These are phyloP conservation scores for Ceyx margarethae DNA, from an alignment of 2,113 vertebrate genomes.

Conservation along the genomic window DNA sequence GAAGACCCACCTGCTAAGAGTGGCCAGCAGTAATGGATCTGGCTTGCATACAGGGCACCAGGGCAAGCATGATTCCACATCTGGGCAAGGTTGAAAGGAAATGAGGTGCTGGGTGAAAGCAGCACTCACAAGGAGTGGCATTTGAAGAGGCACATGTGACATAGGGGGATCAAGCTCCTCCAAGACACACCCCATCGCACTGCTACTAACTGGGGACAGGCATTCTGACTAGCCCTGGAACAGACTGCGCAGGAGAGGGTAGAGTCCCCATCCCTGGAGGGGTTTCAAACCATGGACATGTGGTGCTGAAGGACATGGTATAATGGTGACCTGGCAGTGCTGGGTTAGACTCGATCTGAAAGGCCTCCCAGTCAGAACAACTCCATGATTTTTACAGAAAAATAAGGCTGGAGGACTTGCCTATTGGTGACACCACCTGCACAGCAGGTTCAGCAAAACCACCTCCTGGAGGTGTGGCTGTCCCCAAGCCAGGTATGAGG, in stretches of 20 bases:
- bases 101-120: neutral
- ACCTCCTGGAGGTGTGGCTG: neutral
- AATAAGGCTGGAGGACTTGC: slow-evolving; percentile 16
- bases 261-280: neutral
- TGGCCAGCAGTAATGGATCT: neutral
- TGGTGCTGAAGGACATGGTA: neutral
- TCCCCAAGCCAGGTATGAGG: fast-evolving
- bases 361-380: neutral
- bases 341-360: neutral
- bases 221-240: neutral
- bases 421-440: neutral
- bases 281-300: neutral
- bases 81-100: neutral
- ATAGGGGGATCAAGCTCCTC: no score
- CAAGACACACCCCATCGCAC: neutral
- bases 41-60: fast-evolving
- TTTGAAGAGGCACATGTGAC: neutral
- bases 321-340: neutral
- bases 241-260: neutral
- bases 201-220: neutral
- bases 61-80: fast-evolving
- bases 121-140: neutral
- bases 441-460: neutral
- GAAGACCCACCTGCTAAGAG: neutral
- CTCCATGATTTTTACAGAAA: neutral